Evolutionary conservation across 2,888 invertebrate species (phyloP).

Genomic region (Scaeva pyrastri): DNA sequence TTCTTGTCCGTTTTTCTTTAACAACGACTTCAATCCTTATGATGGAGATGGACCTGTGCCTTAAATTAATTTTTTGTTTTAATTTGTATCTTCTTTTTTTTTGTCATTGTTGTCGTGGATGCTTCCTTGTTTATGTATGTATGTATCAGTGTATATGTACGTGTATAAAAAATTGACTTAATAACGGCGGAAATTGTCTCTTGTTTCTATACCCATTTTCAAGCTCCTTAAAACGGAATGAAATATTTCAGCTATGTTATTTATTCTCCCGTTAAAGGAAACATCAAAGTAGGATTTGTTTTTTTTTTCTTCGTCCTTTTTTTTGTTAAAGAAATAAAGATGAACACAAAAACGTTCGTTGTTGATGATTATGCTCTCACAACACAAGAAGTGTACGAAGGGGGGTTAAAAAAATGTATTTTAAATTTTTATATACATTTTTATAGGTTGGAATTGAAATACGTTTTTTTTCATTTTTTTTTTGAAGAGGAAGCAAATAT

Average conservation of each 20-base stretch:
- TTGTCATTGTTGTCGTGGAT: neutral
- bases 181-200: slow-evolving; percentile 38
- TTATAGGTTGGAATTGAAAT: slow-evolving; percentile 16
- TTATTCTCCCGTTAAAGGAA: slow-evolving; percentile 27
- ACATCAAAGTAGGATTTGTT: slow-evolving; percentile 13
- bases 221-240: slow-evolving; percentile 34
- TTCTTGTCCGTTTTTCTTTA: neutral
- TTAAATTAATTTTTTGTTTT: slow-evolving; percentile 18
- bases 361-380: slow-evolving; percentile 15
- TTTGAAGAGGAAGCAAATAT: slow-evolving; percentile 24
- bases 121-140: neutral
- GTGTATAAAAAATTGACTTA: slow-evolving; percentile 31
- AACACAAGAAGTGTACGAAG: slow-evolving; percentile 4
- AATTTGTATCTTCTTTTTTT: neutral
- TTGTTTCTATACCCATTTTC: slow-evolving; percentile 23
- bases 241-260: slow-evolving; percentile 29
- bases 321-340: slow-evolving; percentile 11
- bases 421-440: slow-evolving; percentile 3
- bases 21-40: slow-evolving; percentile 18
- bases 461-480: neutral
- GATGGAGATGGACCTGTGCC: slow-evolving; percentile 17
- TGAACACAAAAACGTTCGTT: slow-evolving; percentile 21
- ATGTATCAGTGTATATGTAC: neutral
- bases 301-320: neutral
- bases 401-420: neutral